phyloP scores from a whole-genome alignment of 2,888 invertebrate species.

The Drosophila diplacantha region DNA sequence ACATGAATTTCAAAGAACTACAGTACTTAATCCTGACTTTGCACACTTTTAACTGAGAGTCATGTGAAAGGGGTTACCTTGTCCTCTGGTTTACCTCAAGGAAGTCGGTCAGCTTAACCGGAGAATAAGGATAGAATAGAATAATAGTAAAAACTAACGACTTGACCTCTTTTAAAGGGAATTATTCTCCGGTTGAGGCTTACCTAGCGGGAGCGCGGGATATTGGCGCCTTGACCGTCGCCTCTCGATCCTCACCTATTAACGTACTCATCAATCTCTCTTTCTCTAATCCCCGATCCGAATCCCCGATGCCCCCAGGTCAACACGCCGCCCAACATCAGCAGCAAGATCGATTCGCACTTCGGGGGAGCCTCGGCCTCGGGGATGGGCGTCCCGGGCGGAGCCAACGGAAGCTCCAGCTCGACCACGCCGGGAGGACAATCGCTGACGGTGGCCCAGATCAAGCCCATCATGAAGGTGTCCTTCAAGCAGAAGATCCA shows the following conservation, averaged over 20 bases:
- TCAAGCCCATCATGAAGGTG: conserved; percentile 79
- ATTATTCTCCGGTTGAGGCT: conserved; percentile 2
- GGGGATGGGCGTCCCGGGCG: background rate
- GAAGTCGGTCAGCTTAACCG: background rate
- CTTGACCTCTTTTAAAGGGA: background rate
- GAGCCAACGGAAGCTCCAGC: conserved; percentile 2
- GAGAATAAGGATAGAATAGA: too few relatives aligned
- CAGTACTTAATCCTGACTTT: too few relatives aligned
- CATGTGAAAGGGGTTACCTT: too few relatives aligned
- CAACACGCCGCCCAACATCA: conserved; percentile 53
- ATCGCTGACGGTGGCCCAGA: conserved; percentile 54
- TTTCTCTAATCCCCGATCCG: conserved; percentile 1
- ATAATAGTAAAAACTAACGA: background rate
- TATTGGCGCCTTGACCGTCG: background rate
- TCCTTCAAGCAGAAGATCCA: conserved; percentile 82
- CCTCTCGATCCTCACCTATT: background rate
- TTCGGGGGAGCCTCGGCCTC: conserved; percentile 30
- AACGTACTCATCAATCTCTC: conserved; percentile 2
- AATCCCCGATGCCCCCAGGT: conserved; percentile 37
- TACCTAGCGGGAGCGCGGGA: background rate
- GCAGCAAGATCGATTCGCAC: conserved; percentile 64
- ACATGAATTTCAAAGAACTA: too few relatives aligned
- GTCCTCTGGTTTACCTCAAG: background rate
- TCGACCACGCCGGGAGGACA: conserved; percentile 26
- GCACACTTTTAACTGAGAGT: background rate